A percentile compares a stretch with the other conserved stretches of the same genome.
phyloP scores from a whole-genome alignment of 2,113 vertebrate species.

The Gambusia affinis region DNA sequence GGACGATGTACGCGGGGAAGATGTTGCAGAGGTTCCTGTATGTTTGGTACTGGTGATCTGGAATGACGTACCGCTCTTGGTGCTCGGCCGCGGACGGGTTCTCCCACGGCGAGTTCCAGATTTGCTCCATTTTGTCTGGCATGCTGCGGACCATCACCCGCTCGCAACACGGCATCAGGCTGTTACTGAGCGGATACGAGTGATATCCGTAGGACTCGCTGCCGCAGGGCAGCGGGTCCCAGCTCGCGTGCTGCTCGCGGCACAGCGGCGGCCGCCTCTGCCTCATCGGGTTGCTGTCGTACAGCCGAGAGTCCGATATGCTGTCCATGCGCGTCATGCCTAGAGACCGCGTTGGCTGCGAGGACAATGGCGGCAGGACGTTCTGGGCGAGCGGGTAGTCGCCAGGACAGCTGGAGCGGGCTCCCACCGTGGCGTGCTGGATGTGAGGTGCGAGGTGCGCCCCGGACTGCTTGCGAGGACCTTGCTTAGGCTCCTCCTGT shows the following conservation, averaged over 20 bases:
- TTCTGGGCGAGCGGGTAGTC: conserved; percentile 90
- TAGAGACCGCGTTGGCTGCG: conserved; percentile 91
- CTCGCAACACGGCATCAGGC: conserved; percentile 94
- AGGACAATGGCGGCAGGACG: conserved; percentile 81
- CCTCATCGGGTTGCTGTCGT: conserved; percentile 92
- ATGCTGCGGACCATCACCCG: conserved; percentile 97
- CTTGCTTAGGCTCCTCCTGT: conserved; percentile 92
- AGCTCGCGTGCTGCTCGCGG: conserved; percentile 97
- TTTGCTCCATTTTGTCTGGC: conserved; percentile 99
- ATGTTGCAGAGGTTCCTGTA: conserved; percentile 99
- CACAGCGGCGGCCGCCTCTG: conserved; percentile 94
- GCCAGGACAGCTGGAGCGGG: conserved; percentile 92
- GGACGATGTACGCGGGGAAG: conserved; percentile 93
- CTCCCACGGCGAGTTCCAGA: conserved; percentile 97
- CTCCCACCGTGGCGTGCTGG: conserved; percentile 87
- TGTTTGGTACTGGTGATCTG: conserved; percentile 96
- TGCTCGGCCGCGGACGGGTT: conserved; percentile 82
- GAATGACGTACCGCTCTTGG: conserved; percentile 89
- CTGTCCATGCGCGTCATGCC: conserved; percentile 99
- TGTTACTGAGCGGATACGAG: conserved; percentile 90
- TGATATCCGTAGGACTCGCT: conserved; percentile 90
- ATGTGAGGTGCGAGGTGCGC: conserved; percentile 88
- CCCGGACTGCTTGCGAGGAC: conserved; percentile 86
- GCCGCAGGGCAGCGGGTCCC: conserved; percentile 91
- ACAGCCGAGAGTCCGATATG: conserved; percentile 95